phyloP scores from a whole-genome alignment of 1,140 invertebrate species.

The Drosophila yakuba region DNA sequence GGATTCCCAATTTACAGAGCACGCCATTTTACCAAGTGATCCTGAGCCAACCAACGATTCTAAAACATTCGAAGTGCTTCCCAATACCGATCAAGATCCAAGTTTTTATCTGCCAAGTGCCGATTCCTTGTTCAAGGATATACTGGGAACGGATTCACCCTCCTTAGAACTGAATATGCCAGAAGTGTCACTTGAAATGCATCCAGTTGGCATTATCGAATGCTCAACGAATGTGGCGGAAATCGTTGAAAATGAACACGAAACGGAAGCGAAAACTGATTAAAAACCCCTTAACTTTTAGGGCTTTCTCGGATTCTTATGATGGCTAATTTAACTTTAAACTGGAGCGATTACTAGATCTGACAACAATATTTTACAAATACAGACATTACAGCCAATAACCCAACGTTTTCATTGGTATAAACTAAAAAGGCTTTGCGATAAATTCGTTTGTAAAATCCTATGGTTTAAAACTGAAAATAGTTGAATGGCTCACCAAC shows the following conservation, averaged over 20 bases:
- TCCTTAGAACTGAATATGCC: not conserved
- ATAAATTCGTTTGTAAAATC: not conserved
- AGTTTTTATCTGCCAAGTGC: slow-evolving; percentile 9
- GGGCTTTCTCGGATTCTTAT: not conserved
- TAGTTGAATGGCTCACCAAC: no score
- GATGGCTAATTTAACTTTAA: not conserved
- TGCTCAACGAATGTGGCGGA: not conserved
- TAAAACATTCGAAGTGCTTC: not conserved
- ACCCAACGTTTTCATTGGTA: not conserved
- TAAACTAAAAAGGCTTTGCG: not conserved
- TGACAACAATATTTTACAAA: not conserved
- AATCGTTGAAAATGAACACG: not conserved
- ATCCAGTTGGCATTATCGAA: not conserved
- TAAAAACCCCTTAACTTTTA: not conserved
- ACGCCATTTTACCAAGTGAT: not conserved
- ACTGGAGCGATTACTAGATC: not conserved
- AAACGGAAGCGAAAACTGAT: not conserved
- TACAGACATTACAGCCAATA: not conserved
- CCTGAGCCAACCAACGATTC: not conserved
- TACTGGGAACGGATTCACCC: not conserved
- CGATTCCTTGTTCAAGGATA: not conserved
- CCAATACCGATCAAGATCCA: not conserved
- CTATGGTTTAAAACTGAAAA: not conserved
- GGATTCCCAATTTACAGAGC: not conserved
- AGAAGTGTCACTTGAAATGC: not conserved